phyloP scores from a whole-genome alignment of 2,888 invertebrate genomes.

The Sphaerophoria rueppellii region DNA sequence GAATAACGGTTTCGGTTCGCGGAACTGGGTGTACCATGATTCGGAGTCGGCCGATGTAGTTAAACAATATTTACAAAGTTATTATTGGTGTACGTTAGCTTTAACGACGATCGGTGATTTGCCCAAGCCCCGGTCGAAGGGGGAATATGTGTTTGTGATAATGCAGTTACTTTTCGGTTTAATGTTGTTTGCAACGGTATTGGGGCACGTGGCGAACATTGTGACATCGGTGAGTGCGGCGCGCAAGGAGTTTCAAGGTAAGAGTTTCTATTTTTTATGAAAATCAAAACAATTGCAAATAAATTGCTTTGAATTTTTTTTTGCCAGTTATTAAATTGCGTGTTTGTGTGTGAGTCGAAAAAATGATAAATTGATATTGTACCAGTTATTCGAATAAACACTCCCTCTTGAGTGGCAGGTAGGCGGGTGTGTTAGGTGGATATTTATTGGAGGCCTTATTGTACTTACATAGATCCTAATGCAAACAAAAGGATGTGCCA shows the following conservation, averaged over 20 bases:
- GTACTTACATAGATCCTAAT: not conserved
- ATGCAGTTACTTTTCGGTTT: conserved; percentile 96
- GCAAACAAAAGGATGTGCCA: conserved; percentile 15
- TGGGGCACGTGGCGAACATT: conserved; percentile 99
- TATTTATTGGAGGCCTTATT: conserved; percentile 6
- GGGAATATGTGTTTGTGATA: conserved; percentile 97
- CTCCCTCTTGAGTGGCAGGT: not conserved
- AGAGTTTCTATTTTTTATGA: conserved; percentile 74
- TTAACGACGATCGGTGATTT: conserved; percentile 97
- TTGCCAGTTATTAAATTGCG: conserved; percentile 17
- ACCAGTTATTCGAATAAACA: conserved; percentile 17
- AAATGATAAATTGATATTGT: conserved; percentile 24
- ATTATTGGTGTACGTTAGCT: conserved; percentile 98
- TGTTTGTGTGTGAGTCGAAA: not conserved
- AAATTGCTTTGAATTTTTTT: not conserved
- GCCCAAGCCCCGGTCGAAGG: conserved; percentile 95
- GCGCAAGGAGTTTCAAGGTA: conserved; percentile 99
- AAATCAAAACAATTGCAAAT: conserved; percentile 11
- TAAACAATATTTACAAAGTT: conserved; percentile 97
- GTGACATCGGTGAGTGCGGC: conserved; percentile 98
- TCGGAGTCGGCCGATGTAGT: conserved; percentile 94
- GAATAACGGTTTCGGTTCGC: conserved; percentile 96
- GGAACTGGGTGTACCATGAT: conserved; percentile 95
- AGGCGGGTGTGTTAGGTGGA: not conserved
- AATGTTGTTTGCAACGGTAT: conserved; percentile 96